A percentile compares a stretch with the other conserved stretches of the same genome.
These are phyloP conservation scores for Semnornis frantzii DNA, from an alignment of 2,113 vertebrate species.

Conservation along the genomic window DNA sequence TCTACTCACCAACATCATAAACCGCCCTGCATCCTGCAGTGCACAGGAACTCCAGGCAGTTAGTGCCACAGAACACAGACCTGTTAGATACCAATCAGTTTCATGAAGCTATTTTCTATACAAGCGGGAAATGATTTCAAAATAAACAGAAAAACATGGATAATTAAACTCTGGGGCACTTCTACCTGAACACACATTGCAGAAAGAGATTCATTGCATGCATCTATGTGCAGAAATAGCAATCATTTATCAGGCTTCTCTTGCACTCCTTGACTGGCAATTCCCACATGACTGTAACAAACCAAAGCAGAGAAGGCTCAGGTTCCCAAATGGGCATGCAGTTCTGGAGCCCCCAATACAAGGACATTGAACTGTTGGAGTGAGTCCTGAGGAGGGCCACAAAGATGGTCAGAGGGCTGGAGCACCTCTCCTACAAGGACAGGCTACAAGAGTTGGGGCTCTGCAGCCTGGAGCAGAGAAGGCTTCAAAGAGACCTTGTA, in stretches of 20 bases:
- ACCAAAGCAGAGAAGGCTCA: neutral
- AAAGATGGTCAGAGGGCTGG: too few species aligned
- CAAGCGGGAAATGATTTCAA: neutral
- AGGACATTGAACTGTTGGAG: too few species aligned
- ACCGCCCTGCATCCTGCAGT: neutral
- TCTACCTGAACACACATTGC: neutral
- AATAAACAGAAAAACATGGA: neutral
- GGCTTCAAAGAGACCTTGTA: too few species aligned
- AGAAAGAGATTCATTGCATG: neutral
- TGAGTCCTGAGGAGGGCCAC: too few species aligned
- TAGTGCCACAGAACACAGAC: neutral
- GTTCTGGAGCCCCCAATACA: too few species aligned
- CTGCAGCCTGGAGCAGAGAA: too few species aligned
- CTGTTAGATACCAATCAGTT: neutral
- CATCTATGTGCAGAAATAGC: neutral
- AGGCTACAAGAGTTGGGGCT: too few species aligned
- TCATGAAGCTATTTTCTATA: constrained; percentile 18
- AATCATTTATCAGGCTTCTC: neutral
- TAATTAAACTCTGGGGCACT: neutral
- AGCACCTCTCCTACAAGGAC: too few species aligned
- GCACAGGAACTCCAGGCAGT: neutral
- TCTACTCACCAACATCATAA: neutral
- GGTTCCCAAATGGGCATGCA: neutral
- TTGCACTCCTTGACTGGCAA: neutral
- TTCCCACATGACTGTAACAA: neutral